A percentile compares a stretch with the other conserved stretches of the same genome.
These are phyloP conservation scores for Spinus pinus DNA, from an alignment of 2,797 vertebrate genomes.

Conservation along the genomic window DNA sequence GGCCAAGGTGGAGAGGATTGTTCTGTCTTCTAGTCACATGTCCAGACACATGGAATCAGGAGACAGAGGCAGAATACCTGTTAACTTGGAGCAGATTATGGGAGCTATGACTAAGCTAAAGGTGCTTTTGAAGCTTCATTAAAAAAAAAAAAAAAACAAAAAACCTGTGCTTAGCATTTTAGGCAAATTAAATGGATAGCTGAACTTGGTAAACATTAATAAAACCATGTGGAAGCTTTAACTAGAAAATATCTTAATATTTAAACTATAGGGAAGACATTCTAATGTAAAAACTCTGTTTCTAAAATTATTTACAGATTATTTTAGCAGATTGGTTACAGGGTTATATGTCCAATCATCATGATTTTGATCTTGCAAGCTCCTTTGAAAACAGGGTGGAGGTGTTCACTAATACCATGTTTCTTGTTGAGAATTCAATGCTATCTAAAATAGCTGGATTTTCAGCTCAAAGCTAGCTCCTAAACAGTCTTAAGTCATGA, in stretches of 20 bases:
- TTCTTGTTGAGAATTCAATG: not conserved
- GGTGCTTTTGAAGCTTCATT: not conserved
- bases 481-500: not conserved
- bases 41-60: not conserved
- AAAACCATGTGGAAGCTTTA: not conserved
- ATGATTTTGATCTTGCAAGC: not conserved
- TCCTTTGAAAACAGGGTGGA: not conserved
- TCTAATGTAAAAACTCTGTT: not conserved
- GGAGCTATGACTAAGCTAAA: not conserved
- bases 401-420: not conserved
- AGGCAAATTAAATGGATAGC: not conserved
- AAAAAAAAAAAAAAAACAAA: not conserved
- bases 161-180: not conserved
- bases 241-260: not conserved
- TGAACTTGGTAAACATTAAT: not conserved
- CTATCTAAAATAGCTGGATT: not conserved
- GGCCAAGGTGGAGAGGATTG: not conserved
- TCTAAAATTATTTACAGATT: not conserved
- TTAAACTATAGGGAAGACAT: not conserved
- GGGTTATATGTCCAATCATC: not conserved
- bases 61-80: not conserved
- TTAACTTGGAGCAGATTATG: not conserved
- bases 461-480: not conserved
- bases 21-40: not conserved
- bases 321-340: not conserved